Evolutionary conservation across 1,140 invertebrate species (phyloP), one percentile per base, ranked within the genome.

Genomic region (Scaptomyza pallida): DNA sequence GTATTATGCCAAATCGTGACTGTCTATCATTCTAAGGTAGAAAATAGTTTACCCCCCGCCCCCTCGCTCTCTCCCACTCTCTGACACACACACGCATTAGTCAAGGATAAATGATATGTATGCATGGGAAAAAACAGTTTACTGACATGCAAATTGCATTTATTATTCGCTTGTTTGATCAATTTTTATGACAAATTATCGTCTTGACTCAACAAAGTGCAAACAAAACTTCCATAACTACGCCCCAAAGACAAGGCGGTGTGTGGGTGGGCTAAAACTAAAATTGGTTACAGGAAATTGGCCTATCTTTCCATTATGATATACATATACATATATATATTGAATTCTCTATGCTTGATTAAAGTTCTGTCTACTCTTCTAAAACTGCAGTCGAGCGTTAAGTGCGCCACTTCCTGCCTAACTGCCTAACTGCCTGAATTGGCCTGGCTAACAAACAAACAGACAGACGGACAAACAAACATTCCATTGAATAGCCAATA

Each of bases 111-210:
- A 72, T 64, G 48, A 37, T 70, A 35, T 19, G 48, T 5, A 37
- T 37, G 41, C 44, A 16, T 16, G 54, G 17, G 35, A 12, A 12
- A 35, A 12, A 12, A 12, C 12, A 21, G 21, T 21, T 21, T 21
- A 21, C 33, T 78, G 82, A 88, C 82, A 88, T 88, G 82, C 82
- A 88, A 88, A 88, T 80, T 80, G 77, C 80, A 67, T 77, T 82
- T 77, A 56, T 35, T 43, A 57, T 55, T 68, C 63, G 67, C 41
- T 82, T 89, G 82, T 88, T 88, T 88, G 82, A 88, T 88, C 82
- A 88, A 88, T 88, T 88, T 89, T 86, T 78, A 89, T 88, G 78
- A 82, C 83, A 88, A 88, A 88, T 89, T 88, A 88, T 78, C 83
- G 35, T 26, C 17, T n/a, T n/a, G n/a, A 9, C 23, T 26, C 23